phyloP scores from a whole-genome alignment of 2,113 vertebrate genomes.

The Choloepus hoffmanni region DNA sequence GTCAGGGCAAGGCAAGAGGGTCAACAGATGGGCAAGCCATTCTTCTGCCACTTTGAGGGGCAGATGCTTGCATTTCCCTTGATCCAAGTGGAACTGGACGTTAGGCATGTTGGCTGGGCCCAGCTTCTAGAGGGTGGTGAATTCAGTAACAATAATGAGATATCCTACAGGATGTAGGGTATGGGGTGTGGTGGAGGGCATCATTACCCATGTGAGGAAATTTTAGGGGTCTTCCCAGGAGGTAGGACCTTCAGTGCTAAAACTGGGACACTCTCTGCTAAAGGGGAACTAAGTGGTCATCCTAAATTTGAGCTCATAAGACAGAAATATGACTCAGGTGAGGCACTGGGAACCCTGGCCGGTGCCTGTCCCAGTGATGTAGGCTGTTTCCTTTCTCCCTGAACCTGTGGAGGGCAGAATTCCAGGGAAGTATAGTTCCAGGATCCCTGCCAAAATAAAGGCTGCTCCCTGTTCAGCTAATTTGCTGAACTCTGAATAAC shows the following conservation, averaged over 20 bases:
- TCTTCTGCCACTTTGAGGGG: not conserved
- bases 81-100: not conserved
- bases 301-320: not conserved
- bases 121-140: not conserved
- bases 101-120: not conserved
- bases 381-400: not conserved
- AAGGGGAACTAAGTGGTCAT: not conserved
- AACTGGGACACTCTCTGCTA: not conserved
- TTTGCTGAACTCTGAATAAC: not conserved
- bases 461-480: not conserved
- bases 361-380: not conserved
- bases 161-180: not conserved
- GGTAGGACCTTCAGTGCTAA: not conserved
- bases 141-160: not conserved
- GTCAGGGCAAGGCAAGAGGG: not conserved
- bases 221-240: not conserved
- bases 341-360: not conserved
- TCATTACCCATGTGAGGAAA: not conserved
- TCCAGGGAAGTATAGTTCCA: not conserved
- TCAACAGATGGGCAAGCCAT: not conserved
- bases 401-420: not conserved
- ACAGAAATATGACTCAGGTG: not conserved
- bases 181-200: too few species aligned
- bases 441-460: not conserved
- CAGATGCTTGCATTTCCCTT: not conserved